Evolutionary conservation across 37 sponge, comb jelly and placozoan genomes (phyloP), one percentile per base, ranked within the genome.

Genomic region (Theonella swinhoei): DNA sequence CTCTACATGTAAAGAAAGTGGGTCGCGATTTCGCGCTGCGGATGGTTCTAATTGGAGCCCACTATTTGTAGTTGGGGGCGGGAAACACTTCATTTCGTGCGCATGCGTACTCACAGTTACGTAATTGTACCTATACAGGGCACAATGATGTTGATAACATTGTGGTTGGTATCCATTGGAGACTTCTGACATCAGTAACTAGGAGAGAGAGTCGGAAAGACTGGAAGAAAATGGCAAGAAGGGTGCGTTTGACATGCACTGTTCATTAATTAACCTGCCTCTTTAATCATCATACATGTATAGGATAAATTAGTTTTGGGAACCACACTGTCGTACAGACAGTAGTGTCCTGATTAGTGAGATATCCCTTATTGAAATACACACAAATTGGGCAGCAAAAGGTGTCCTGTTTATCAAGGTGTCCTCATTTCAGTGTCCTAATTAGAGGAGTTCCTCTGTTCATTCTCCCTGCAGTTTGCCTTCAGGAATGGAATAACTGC

Each of bases 391-490:
- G n/a, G n/a, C n/a, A n/a, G n/a, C n/a, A n/a, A n/a, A n/a, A n/a
- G n/a, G n/a, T n/a, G n/a, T n/a, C n/a, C n/a, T n/a, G n/a, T n/a
- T n/a, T n/a, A n/a, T n/a, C n/a, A n/a, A n/a, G n/a, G n/a, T n/a
- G n/a, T n/a, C n/a, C n/a, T n/a, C n/a, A n/a, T n/a, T n/a, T n/a
- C n/a, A n/a, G n/a, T n/a, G n/a, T n/a, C n/a, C n/a, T n/a, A n/a
- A n/a, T n/a, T n/a, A n/a, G n/a, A n/a, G n/a, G n/a, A n/a, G n/a
- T n/a, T n/a, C n/a, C n/a, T n/a, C n/a, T n/a, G n/a, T n/a, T n/a
- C n/a, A n/a, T n/a, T n/a, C n/a, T n/a, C n/a, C n/a, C n/a, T n/a
- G 4, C 58, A 88, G 88, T 82, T 77, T 77, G 88, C 83, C 30
- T 14, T 61, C 9, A 61, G 61, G 32, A 22, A 25, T 26, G 88